Percentiles rank a stretch among this genome's conserved stretches.
Conservation (phyloP, 2,113 vertebrate species). For the Redunca redunca region DNA sequence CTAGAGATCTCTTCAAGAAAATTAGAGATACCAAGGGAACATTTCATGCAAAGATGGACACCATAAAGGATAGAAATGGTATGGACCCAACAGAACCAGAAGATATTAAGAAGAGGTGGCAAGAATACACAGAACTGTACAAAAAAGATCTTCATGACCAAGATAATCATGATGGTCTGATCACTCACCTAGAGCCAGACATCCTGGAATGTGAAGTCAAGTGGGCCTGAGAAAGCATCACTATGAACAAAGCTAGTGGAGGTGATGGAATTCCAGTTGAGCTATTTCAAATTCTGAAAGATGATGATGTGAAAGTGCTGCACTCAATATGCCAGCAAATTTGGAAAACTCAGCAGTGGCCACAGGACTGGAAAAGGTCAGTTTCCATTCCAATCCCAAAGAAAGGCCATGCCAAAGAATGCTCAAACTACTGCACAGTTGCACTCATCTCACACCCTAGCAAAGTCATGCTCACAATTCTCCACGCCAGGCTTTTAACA, state of each 20-base stretch:
- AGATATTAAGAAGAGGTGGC: neutral
- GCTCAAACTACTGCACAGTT: accelerated
- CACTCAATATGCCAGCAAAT: neutral
- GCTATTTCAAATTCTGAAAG: neutral
- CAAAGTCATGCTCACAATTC: neutral
- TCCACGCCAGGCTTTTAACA: neutral
- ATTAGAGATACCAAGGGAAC: neutral
- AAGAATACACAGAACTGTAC: neutral
- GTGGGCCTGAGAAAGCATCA: neutral
- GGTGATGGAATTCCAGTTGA: neutral
- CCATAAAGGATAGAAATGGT: neutral
- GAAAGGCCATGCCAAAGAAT: neutral
- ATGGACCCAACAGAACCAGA: neutral
- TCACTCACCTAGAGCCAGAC: neutral
- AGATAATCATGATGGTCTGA: neutral
- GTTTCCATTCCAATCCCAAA: neutral
- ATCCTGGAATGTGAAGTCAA: neutral
- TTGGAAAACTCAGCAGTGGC: neutral
- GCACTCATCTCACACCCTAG: neutral
- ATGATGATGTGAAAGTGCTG: neutral
- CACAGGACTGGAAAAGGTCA: neutral
- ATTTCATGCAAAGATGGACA: neutral
- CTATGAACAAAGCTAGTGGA: neutral
- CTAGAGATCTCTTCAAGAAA: neutral
- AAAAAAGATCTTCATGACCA: neutral